Conservation (phyloP, 2,113 vertebrate genomes). For the Ceuthmochares aereus region DNA sequence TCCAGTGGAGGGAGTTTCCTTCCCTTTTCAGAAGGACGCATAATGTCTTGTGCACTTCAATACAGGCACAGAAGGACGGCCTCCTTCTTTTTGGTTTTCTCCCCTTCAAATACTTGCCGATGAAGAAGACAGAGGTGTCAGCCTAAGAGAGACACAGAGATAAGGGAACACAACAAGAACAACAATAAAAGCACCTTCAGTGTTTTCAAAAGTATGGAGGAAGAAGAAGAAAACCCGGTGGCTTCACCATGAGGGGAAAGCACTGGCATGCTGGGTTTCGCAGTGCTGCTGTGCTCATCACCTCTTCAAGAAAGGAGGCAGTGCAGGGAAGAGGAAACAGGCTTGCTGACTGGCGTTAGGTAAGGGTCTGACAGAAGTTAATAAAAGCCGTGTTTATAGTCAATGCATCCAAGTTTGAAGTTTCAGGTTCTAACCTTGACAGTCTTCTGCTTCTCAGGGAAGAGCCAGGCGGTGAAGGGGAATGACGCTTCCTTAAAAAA, state of each 20-base stretch:
- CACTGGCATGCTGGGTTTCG: background rate
- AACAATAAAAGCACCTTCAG: background rate
- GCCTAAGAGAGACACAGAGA: background rate
- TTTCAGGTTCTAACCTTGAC: background rate
- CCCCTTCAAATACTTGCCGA: background rate
- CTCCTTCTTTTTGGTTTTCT: background rate
- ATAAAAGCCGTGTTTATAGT: background rate
- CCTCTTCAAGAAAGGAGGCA: background rate
- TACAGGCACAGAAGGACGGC: background rate
- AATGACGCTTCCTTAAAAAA: background rate
- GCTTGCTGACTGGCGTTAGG: background rate
- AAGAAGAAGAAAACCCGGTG: background rate
- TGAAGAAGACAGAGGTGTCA: background rate
- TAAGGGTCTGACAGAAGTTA: background rate
- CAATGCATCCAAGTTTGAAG: too few relatives aligned
- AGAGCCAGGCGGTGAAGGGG: background rate
- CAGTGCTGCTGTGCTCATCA: background rate
- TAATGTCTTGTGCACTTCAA: background rate
- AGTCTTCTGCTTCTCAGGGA: background rate
- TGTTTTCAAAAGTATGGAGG: background rate
- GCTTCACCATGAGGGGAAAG: background rate
- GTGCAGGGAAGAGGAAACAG: background rate
- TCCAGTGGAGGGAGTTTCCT: background rate
- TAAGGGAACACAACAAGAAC: background rate
- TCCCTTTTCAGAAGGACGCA: background rate